phyloP scores from a whole-genome alignment of 2,888 invertebrate species.

The Conistra vaccinii region DNA sequence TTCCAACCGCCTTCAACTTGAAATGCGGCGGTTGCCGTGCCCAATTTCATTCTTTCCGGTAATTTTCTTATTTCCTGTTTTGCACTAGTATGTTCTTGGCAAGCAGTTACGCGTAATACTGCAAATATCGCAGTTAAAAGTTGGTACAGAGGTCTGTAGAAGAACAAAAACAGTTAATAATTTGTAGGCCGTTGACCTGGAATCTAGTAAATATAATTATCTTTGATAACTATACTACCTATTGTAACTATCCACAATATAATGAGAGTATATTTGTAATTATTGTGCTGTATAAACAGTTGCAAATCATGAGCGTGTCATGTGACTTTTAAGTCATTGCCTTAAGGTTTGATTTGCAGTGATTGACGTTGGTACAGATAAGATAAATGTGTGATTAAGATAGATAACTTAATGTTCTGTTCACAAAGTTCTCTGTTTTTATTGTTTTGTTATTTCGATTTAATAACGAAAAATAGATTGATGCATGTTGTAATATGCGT shows the following conservation, averaged over 20 bases:
- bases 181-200: not conserved
- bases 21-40: slow-evolving; percentile 78
- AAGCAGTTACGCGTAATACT: slow-evolving; percentile 8
- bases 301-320: not conserved
- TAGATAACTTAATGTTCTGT: slow-evolving; percentile 1
- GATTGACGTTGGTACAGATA: not conserved
- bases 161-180: not conserved
- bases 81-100: not conserved
- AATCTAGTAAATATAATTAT: slow-evolving; percentile 13
- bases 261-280: slow-evolving; percentile 18
- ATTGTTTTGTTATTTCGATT: not conserved
- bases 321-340: not conserved
- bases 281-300: not conserved
- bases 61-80: slow-evolving; percentile 71
- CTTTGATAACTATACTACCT: not conserved
- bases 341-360: slow-evolving; percentile 6
- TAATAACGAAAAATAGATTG: not conserved
- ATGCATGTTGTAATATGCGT: not conserved
- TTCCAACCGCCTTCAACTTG: slow-evolving; percentile 82
- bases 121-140: slow-evolving; percentile 14
- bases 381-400: slow-evolving; percentile 9
- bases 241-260: not conserved
- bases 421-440: not conserved
- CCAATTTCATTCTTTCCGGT: slow-evolving; percentile 74
- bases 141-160: slow-evolving; percentile 14